Base-by-base conservation (phyloP, 2,797 vertebrate genomes). In the Acestrorhynchus altus region DNA sequence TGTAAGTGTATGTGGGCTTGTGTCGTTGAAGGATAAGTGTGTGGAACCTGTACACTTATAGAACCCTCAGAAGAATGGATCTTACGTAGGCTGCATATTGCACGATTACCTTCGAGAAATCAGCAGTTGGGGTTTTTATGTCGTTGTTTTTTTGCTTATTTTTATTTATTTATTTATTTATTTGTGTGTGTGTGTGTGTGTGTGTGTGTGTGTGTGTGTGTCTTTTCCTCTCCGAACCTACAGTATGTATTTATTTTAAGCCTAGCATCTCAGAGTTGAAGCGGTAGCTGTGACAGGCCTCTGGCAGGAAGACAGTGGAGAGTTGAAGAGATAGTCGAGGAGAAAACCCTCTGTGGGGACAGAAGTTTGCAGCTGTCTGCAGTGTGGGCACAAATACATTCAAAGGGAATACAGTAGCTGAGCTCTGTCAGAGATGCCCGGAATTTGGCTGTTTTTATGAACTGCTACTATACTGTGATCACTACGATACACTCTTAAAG, bases 241-340 rank as follows among this genome's bases (percentile, higher is more conserved):
- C 54, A n/a, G 39, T 66, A 72, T 57, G 59, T 78, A 79, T 80
- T 59, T 76, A 77, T 84, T 87, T 80, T 76, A 74, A 72, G 78
- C 82, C 74, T 22, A 75, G 54, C 75, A 64, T 87, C 74, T 10
- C 49, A 20, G 60, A 47, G 47, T 39, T 61, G 71, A 59, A 60
- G 74, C 56, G 72, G 39, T 78, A 52, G 49, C 26, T 54, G 76
- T 78, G 78, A 77, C 76, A 82, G 72, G 61, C 42, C 49, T 68
- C 51, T 90, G 90, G 91, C 90, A 92, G 88, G 71, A 28, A 86
- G 83, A 83, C 87, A 81, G 85, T 84, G 78, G 85, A 88, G 83
- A 86, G 66, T 87, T 88, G 86, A 89, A 90, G 88, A 87, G 86
- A 66, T 39, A 66, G 65, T 77, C 44, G 52, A 61, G 56, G 69